phyloP scores from a whole-genome alignment of 2,888 invertebrate genomes.

The Frankliniella intonsa region DNA sequence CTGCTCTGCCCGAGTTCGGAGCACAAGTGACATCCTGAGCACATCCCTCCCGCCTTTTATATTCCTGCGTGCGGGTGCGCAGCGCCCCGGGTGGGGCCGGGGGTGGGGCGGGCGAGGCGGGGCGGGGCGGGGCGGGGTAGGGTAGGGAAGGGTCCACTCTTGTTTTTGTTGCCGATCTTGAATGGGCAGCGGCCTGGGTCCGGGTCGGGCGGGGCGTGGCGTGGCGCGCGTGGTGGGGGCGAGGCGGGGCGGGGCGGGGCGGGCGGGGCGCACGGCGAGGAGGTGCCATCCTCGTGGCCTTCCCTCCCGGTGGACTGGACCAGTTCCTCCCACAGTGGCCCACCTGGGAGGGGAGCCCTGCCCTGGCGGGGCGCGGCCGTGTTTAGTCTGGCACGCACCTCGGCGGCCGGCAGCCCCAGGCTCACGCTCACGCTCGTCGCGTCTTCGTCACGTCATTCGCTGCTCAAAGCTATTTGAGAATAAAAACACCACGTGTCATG shows the following conservation, averaged over 20 bases:
- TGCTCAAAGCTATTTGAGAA: too few relatives aligned
- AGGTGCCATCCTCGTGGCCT: not conserved
- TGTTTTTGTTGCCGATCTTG: not conserved
- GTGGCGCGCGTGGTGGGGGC: not conserved
- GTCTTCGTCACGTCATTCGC: too few relatives aligned
- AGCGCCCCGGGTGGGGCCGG: not conserved
- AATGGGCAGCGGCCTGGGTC: not conserved
- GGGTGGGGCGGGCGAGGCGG: not conserved
- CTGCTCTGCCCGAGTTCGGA: not conserved
- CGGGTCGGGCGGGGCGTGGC: not conserved
- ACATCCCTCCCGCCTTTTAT: slow-evolving; percentile 19
- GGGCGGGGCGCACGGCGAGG: not conserved
- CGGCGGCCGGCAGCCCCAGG: too few relatives aligned
- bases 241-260: not conserved
- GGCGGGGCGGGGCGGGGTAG: not conserved
- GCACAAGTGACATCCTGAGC: slow-evolving; percentile 14
- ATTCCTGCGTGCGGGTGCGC: not conserved
- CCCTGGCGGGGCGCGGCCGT: not conserved
- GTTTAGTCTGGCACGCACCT: too few relatives aligned
- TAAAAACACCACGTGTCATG: too few relatives aligned
- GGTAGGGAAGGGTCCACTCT: not conserved
- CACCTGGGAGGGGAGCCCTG: not conserved
- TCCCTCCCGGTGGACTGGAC: not conserved
- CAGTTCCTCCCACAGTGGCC: not conserved
- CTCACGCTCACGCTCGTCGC: too few relatives aligned